Evolutionary conservation across 2,113 vertebrate species (phyloP), one percentile per base, ranked within the genome.

Genomic region (Morone chrysops): DNA sequence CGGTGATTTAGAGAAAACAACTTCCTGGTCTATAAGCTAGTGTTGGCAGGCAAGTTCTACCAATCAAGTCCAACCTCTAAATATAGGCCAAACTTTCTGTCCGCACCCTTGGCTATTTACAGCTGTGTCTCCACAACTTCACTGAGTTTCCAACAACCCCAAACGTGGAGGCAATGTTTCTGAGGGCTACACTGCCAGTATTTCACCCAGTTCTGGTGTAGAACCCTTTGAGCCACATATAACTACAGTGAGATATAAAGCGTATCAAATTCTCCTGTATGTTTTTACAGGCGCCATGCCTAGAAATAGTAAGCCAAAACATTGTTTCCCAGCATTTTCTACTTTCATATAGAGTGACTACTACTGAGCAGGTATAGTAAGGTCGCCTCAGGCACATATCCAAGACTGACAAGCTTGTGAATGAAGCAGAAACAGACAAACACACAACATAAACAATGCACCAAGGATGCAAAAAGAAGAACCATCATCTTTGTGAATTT

Each of bases 91-190:
- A 91, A 85, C 82, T 83, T 83, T 87, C 76, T 87, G 91, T 87
- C 89, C 86, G 54, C 90, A 90, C 91, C 90, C 89, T 70, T 51
- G 71, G 87, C 91, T 94, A 94, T 94, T 94, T 94, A 92, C 85
- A 93, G 92, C 91, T 79, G 67, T 76, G 87, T 80, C 90, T 88
- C 84, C 79, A 63, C 74, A 72, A 84, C 77, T 84, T 75, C 4
- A 18, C 78, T 70, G 81, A 31, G 78, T 80, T 78, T 83, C 78
- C 84, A 85, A 56, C 84, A 68, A 89, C 75, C 70, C 77, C 13
- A 85, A 86, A 80, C 31, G 38, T 62, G 53, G 48, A 92, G 82
- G 68, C 69, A 86, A 16, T 70, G 50, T 83, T 84, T 87, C 75
- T 63, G 54, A 70, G 60, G 72, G 69, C 43, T 74, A 71, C 40